Evolutionary conservation across 2,888 invertebrate species (phyloP).

Genomic region (Nemotelus nigrinus): DNA sequence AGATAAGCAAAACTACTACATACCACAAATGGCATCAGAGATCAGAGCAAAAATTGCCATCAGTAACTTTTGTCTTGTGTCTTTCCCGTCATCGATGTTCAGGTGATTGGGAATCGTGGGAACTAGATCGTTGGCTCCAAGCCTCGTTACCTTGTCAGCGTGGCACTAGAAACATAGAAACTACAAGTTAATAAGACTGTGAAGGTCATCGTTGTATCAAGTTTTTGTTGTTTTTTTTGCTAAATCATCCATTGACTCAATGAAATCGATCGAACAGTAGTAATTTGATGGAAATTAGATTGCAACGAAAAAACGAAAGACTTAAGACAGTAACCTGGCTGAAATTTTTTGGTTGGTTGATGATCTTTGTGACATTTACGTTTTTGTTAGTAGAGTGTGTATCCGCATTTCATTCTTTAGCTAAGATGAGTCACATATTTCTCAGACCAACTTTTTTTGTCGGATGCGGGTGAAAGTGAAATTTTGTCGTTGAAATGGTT

Average conservation of each 20-base stretch:
- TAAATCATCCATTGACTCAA: neutral
- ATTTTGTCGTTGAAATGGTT: no score
- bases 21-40: neutral
- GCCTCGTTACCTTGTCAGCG: no score
- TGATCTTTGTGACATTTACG: no score
- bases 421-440: no score
- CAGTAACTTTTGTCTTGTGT: neutral
- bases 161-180: neutral
- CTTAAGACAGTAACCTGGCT: constrained; percentile 9
- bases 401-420: no score
- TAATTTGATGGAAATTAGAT: neutral
- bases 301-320: constrained; percentile 19
- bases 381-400: no score
- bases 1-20: neutral
- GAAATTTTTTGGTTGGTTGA: neutral
- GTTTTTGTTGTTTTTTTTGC: neutral
- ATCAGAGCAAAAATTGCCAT: constrained; percentile 24
- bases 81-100: neutral
- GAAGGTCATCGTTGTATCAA: constrained; percentile 4
- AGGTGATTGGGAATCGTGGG: constrained; percentile 30
- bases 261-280: neutral
- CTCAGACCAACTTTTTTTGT: no score
- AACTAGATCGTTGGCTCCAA: constrained; percentile 11
- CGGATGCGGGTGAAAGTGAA: no score
- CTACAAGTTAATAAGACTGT: neutral